These are phyloP conservation scores for Endotricha flammealis DNA, from an alignment of 2,888 invertebrate genomes.

Conservation along the genomic window DNA sequence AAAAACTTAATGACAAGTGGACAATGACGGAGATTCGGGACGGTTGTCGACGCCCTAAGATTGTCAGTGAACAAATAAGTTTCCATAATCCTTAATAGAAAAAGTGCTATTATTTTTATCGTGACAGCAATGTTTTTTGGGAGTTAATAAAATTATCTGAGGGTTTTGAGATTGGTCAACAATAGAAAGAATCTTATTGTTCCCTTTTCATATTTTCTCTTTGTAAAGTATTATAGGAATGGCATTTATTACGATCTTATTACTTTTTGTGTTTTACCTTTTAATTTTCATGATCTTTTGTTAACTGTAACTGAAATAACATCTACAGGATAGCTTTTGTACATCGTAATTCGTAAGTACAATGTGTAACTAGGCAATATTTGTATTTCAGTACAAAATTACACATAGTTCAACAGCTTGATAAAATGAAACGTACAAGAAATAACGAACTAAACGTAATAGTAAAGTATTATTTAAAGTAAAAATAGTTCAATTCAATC, in stretches of 20 bases:
- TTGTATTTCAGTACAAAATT: too few relatives aligned
- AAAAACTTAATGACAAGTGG: conserved; percentile 78
- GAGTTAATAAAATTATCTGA: conserved; percentile 4
- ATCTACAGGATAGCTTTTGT: too few relatives aligned
- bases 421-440: too few relatives aligned
- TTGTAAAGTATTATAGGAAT: conserved; percentile 6
- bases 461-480: too few relatives aligned
- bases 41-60: conserved; percentile 58
- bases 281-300: too few relatives aligned
- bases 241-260: conserved; percentile 1
- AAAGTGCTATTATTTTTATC: conserved; percentile 24
- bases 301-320: too few relatives aligned
- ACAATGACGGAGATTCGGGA: conserved; percentile 71
- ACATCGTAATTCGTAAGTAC: too few relatives aligned
- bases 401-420: too few relatives aligned
- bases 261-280: too few relatives aligned
- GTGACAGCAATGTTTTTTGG: conserved; percentile 18
- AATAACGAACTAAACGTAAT: too few relatives aligned
- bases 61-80: conserved; percentile 45
- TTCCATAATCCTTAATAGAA: conserved; percentile 49
- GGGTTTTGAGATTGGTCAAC: background rate
- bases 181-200: background rate
- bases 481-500: too few relatives aligned
- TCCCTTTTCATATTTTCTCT: background rate
- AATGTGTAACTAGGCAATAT: too few relatives aligned